Evolutionary conservation across 2,113 vertebrate genomes (phyloP), one percentile per base, ranked within the genome.

Genomic region (Piprites chloris): DNA sequence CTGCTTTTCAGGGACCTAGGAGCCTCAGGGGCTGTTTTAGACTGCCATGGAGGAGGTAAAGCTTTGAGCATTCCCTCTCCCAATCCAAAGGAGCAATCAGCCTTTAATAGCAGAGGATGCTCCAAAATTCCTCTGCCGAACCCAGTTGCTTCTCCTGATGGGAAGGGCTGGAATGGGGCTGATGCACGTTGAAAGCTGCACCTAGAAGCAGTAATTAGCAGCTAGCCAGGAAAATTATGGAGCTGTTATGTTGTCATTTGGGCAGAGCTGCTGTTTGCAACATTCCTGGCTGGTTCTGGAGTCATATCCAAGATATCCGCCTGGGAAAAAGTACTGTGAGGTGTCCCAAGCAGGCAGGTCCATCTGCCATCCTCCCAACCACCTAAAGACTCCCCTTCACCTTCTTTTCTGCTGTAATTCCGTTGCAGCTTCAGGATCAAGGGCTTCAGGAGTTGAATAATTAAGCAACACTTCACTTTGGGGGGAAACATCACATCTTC

Each of bases 211-310:
- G 27, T 56, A 77, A 96, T 89, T 87, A 89, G 68, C 49, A 89
- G 49, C 49, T 47, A 30, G 73, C 35, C 63, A 52, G 53, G 63
- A 35, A 61, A 77, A 89, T 89, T 2, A 41, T 0, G 27, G 30
- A 41, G 30, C 69, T 77, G 73, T n/a, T n/a, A 35, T 8, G 27
- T 22, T 86, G 83, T 52, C 63, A 35, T 30, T 58, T 7, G 76
- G 63, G 80, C 87, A 95, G 87, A 88, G 58, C 78, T 75, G 58
- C 52, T 92, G 14, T 41, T 79, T 50, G 44, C 80, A 50, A 63
- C 52, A 59, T 1, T 8, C 47, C 69, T 35, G 65, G 20, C 68
- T 18, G 8, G 27, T 65, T 82, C 6, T 0, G 23, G 44, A 68
- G 59, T 35, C 35, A 1, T 3, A 9, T 14, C 53, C 14, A 16